These are phyloP conservation scores for Sebastes matsubarae DNA, from an alignment of 2,797 vertebrate genomes.

Conservation along the genomic window DNA sequence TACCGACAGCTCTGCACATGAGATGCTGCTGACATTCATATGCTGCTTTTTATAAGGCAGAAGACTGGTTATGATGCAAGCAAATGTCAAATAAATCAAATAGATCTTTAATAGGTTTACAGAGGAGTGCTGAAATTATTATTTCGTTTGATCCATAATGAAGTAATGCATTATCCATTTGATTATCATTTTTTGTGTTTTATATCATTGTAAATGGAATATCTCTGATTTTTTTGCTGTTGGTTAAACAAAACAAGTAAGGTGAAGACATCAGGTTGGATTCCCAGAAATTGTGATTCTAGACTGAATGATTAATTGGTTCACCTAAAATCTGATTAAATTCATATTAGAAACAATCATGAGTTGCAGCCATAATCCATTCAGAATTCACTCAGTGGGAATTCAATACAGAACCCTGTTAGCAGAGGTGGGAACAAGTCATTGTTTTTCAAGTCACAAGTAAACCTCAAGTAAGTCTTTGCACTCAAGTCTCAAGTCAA, in stretches of 20 bases:
- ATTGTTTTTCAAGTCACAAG: background rate
- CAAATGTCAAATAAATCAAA: background rate
- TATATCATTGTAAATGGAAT: too few relatives aligned
- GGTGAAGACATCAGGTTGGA: background rate
- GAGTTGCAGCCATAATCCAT: background rate
- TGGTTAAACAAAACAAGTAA: background rate
- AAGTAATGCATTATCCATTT: background rate
- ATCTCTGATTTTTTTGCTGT: too few relatives aligned
- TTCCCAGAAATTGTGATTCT: background rate
- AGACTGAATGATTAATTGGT: background rate
- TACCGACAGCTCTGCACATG: background rate
- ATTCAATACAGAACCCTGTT: background rate
- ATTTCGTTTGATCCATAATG: background rate
- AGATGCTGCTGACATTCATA: slow-evolving; percentile 1
- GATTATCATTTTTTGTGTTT: background rate
- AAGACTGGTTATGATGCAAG: background rate
- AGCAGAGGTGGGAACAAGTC: background rate
- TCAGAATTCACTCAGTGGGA: background rate
- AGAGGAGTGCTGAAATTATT: background rate
- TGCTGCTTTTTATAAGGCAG: background rate
- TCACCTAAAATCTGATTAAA: background rate
- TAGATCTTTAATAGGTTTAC: background rate
- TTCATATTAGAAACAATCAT: background rate
- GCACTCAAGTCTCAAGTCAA: background rate
- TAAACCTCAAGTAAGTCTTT: background rate